Percentiles rank a stretch among this genome's conserved stretches.
Evolutionary conservation across 2,888 invertebrate species (phyloP).

Genomic region (Ennomos erosarius): DNA sequence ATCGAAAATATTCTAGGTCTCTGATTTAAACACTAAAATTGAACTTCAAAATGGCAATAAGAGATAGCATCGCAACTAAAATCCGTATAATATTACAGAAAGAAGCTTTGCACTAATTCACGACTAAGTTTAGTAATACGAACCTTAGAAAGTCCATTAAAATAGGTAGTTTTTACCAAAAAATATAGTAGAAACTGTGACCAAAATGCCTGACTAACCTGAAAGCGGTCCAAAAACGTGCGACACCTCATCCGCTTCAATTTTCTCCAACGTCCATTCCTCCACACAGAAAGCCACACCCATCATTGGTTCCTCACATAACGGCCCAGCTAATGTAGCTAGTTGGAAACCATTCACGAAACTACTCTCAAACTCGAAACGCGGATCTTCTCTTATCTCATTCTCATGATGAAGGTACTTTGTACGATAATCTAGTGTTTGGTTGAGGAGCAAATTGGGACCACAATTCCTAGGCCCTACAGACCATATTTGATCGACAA

Average conservation of each 20-base stretch:
- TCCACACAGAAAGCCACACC: constrained; percentile 96
- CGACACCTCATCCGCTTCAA: constrained; percentile 67
- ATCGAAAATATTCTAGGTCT: no score
- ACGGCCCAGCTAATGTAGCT: constrained; percentile 94
- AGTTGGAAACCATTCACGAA: constrained; percentile 95
- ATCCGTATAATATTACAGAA: no score
- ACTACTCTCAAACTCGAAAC: constrained; percentile 89
- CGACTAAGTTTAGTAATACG: no score
- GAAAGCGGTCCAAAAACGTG: constrained; percentile 83
- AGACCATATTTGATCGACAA: constrained; percentile 92
- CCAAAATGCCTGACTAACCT: constrained; percentile 60
- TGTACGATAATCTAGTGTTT: constrained; percentile 87
- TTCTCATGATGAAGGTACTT: constrained; percentile 71
- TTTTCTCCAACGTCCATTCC: constrained; percentile 88
- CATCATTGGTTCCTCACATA: constrained; percentile 98
- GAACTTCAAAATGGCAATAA: no score
- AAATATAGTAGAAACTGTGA: neutral
- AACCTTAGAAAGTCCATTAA: no score
- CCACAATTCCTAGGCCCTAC: constrained; percentile 96
- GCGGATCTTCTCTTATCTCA: constrained; percentile 78
- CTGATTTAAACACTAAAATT: no score
- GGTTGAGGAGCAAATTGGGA: constrained; percentile 95
- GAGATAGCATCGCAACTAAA: no score
- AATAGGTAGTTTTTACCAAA: no score
- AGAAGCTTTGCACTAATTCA: no score